Conservation (phyloP, 2,888 invertebrate genomes). For the Spodoptera littoralis region DNA sequence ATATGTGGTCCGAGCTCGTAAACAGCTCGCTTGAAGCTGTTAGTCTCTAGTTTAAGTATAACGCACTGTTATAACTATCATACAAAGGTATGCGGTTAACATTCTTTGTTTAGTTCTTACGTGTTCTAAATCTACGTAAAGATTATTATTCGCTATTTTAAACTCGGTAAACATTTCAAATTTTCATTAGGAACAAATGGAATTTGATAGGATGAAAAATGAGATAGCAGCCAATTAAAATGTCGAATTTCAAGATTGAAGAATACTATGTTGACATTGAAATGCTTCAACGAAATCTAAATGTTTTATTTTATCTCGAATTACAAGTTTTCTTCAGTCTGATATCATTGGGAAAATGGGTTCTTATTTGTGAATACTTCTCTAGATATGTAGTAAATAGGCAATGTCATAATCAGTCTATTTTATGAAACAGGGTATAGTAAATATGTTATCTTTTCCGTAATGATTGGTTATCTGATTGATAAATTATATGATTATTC, state of each 20-base stretch:
- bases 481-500: conserved; percentile 2
- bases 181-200: conserved; percentile 13
- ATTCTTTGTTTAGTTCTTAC: conserved; percentile 3
- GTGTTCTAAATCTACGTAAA: too few species aligned
- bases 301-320: conserved; percentile 5
- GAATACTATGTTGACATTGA: conserved; percentile 4
- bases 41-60: conserved; percentile 18
- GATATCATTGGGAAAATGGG: conserved; percentile 2
- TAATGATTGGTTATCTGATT: conserved; percentile 26
- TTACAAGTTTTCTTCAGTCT: neutral
- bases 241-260: conserved; percentile 7
- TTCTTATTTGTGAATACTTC: too few species aligned
- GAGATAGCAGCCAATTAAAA: conserved; percentile 22
- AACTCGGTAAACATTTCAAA: neutral
- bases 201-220: conserved; percentile 22
- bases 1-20: conserved; percentile 37
- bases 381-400: conserved; percentile 5
- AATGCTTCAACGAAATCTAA: conserved; percentile 5
- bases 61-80: conserved; percentile 29
- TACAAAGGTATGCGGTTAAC: conserved; percentile 1
- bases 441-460: conserved; percentile 31
- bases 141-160: conserved; percentile 1
- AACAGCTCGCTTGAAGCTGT: conserved; percentile 20
- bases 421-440: conserved; percentile 4
- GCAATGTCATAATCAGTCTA: neutral